These are phyloP conservation scores for Oophaga sylvatica DNA, from an alignment of 2,797 vertebrate genomes.

Conservation along the genomic window DNA sequence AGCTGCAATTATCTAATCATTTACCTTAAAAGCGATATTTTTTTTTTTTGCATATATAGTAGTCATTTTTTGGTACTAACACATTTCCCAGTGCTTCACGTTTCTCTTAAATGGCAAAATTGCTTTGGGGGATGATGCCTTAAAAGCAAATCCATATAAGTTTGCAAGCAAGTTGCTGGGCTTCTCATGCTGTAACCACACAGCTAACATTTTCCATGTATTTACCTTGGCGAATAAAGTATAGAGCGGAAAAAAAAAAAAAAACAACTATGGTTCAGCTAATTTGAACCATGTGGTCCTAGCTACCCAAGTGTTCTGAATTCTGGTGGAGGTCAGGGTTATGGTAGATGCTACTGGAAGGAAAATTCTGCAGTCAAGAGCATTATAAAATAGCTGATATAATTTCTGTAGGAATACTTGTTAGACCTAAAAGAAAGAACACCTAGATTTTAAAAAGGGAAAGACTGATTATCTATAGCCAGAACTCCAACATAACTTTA, in stretches of 20 bases:
- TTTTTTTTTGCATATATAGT: not conserved
- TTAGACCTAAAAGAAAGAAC: not conserved
- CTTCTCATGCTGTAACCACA: constrained; percentile 48
- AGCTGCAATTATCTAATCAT: not conserved
- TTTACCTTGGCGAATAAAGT: constrained; percentile 73
- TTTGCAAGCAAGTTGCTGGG: constrained; percentile 14
- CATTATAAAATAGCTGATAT: not conserved
- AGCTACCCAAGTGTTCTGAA: constrained; percentile 75
- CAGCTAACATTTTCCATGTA: constrained; percentile 73
- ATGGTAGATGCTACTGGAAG: constrained; percentile 75
- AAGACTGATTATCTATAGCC: not conserved
- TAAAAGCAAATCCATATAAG: not conserved
- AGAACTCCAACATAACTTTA: not conserved
- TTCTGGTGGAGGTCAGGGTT: constrained; percentile 74
- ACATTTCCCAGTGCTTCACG: constrained; percentile 6
- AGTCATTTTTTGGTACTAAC: too few relatives aligned
- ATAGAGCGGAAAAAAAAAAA: constrained; percentile 7
- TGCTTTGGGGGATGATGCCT: constrained; percentile 1
- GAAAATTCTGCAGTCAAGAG: constrained; percentile 70
- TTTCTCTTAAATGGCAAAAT: constrained; percentile 16
- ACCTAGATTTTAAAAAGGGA: not conserved
- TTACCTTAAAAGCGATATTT: not conserved
- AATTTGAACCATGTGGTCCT: constrained; percentile 86
- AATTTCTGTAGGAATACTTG: not conserved
- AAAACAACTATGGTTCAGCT: constrained; percentile 62